Evolutionary conservation across 2,113 vertebrate species (phyloP).

Genomic region (Brachyistius frenatus): DNA sequence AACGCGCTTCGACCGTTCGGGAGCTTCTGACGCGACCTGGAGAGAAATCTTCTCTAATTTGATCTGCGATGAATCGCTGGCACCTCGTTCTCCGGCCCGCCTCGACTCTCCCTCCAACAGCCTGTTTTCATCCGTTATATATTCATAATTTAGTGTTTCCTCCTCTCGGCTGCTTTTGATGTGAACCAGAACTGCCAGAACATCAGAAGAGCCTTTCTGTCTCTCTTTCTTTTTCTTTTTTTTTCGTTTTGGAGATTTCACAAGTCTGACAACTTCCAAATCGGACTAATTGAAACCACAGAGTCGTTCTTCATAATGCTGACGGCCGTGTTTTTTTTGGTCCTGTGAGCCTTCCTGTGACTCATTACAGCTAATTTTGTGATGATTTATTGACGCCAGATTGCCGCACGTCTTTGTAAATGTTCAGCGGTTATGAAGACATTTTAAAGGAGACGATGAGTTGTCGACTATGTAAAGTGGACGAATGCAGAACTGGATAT

Average conservation of each 20-base stretch:
- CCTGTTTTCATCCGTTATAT: constrained; percentile 22
- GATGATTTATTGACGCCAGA: constrained; percentile 46
- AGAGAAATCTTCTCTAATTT: constrained; percentile 42
- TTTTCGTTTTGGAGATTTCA: constrained; percentile 2
- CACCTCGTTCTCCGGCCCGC: constrained; percentile 12
- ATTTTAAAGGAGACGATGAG: constrained; percentile 1
- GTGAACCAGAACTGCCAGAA: constrained; percentile 53
- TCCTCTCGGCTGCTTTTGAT: constrained; percentile 45
- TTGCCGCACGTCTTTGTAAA: constrained; percentile 20
- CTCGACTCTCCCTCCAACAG: constrained; percentile 21
- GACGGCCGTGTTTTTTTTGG: background rate
- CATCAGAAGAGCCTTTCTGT: constrained; percentile 22
- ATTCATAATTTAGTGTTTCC: constrained; percentile 66
- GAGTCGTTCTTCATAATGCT: background rate
- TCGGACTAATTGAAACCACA: constrained; percentile 39
- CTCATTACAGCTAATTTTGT: background rate
- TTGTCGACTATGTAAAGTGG: background rate
- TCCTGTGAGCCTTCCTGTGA: constrained; percentile 3
- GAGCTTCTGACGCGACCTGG: constrained; percentile 20
- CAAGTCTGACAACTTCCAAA: constrained; percentile 35
- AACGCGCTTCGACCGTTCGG: constrained; percentile 9
- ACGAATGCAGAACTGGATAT: background rate
- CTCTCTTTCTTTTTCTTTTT: background rate
- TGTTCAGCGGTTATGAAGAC: background rate
- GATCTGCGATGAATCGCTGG: constrained; percentile 36